A percentile compares a stretch with the other conserved stretches of the same genome.
These are phyloP conservation scores for Perca schrenkii DNA, from an alignment of 2,113 vertebrate species.

Conservation along the genomic window DNA sequence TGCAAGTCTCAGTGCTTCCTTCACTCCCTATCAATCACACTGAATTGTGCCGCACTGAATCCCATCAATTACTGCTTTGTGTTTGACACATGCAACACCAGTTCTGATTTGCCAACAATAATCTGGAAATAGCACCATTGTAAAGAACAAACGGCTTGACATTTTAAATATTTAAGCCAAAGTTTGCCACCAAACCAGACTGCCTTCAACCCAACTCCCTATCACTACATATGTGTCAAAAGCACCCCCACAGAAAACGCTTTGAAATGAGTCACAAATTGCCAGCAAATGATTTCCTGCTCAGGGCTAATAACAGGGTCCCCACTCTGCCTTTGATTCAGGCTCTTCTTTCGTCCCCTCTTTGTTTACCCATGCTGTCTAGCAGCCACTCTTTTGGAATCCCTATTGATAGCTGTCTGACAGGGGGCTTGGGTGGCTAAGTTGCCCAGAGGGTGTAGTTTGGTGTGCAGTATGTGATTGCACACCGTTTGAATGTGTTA, in stretches of 20 bases:
- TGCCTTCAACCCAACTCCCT: slow-evolving; percentile 39
- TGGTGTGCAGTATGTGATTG: slow-evolving; percentile 39
- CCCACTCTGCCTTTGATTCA: slow-evolving; percentile 75
- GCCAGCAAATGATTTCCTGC: slow-evolving; percentile 81
- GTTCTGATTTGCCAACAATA: slow-evolving; percentile 76
- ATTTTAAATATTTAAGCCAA: slow-evolving; percentile 76
- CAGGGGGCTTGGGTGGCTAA: slow-evolving; percentile 68
- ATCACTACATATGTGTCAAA: slow-evolving; percentile 61
- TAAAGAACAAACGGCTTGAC: slow-evolving; percentile 71
- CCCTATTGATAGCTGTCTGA: slow-evolving; percentile 87
- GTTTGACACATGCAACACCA: slow-evolving; percentile 64
- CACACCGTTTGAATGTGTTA: neutral
- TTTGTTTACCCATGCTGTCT: slow-evolving; percentile 80
- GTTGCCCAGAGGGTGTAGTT: slow-evolving; percentile 42
- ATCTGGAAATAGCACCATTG: slow-evolving; percentile 64
- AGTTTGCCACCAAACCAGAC: slow-evolving; percentile 50
- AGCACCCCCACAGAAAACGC: slow-evolving; percentile 58
- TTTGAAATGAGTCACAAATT: slow-evolving; percentile 81
- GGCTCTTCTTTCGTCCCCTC: slow-evolving; percentile 65
- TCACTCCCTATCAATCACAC: slow-evolving; percentile 71
- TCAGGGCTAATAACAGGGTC: slow-evolving; percentile 76
- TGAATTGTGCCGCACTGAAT: slow-evolving; percentile 55
- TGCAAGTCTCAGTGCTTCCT: slow-evolving; percentile 58
- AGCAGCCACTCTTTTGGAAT: slow-evolving; percentile 81
- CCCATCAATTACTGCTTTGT: slow-evolving; percentile 70